These are phyloP conservation scores for Apodemus agrarius DNA, from an alignment of 2,797 vertebrate genomes.

Conservation along the genomic window DNA sequence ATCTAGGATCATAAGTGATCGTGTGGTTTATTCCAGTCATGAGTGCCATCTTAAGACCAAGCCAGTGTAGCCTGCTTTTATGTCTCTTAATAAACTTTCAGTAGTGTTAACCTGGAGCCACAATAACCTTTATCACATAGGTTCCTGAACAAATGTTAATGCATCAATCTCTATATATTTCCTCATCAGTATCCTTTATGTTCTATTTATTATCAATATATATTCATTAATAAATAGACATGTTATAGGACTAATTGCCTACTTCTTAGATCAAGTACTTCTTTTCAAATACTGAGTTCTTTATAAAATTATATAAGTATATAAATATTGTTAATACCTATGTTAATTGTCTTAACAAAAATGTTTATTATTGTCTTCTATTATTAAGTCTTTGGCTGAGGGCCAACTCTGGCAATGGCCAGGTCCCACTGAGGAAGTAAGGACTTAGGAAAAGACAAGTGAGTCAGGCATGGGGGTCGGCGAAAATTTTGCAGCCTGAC, in stretches of 20 bases:
- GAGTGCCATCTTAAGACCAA: background rate
- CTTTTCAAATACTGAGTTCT: background rate
- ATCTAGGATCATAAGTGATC: background rate
- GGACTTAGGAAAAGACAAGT: background rate
- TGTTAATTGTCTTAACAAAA: background rate
- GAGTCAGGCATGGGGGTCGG: no score
- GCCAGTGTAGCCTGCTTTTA: background rate
- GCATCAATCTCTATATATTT: background rate
- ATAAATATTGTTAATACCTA: background rate
- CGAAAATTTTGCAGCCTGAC: background rate
- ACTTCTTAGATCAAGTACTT: background rate
- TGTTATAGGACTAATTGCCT: background rate
- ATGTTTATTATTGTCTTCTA: background rate
- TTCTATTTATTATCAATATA: background rate
- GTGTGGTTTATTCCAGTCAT: background rate
- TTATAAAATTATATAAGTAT: background rate
- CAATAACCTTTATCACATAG: background rate
- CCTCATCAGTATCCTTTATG: background rate
- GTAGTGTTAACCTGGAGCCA: background rate
- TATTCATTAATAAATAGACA: background rate
- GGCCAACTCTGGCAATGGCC: background rate
- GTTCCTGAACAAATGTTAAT: background rate
- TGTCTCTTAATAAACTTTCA: background rate
- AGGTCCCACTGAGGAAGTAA: background rate
- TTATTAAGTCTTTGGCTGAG: background rate